Percentiles rank a stretch among this genome's conserved stretches.
phyloP scores from a whole-genome alignment of 2,888 invertebrate species.

The Tachina fera region DNA sequence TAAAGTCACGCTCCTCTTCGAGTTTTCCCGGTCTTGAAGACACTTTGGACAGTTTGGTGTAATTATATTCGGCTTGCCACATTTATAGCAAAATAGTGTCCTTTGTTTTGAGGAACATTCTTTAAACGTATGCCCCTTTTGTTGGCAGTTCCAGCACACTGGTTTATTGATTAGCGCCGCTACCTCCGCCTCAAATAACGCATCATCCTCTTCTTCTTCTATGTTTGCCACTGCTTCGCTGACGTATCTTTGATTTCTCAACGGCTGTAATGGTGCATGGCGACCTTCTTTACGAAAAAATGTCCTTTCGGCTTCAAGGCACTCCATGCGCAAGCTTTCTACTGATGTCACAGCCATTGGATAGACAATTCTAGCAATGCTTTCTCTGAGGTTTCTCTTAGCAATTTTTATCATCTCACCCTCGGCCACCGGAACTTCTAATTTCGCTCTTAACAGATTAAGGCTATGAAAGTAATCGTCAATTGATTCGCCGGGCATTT shows the following conservation, averaged over 20 bases:
- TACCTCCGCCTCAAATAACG: neutral
- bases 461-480: neutral
- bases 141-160: conserved; percentile 29
- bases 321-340: neutral
- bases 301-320: neutral
- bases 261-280: neutral
- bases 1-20: neutral
- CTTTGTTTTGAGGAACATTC: neutral
- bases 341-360: neutral
- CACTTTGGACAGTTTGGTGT: conserved; percentile 11
- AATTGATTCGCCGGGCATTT: neutral
- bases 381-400: neutral
- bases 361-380: neutral
- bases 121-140: neutral
- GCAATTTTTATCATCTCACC: conserved; percentile 3
- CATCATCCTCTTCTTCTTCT: neutral
- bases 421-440: conserved; percentile 1
- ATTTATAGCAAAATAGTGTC: conserved; percentile 22
- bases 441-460: neutral
- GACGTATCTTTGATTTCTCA: neutral
- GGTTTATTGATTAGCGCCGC: neutral
- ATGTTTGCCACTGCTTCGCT: neutral
- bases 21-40: neutral
- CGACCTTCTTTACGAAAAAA: neutral
- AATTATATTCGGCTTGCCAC: conserved; percentile 10